Evolutionary conservation across 2,888 invertebrate genomes (phyloP), one percentile per base, ranked within the genome.

Genomic region (Ochropleura plecta): DNA sequence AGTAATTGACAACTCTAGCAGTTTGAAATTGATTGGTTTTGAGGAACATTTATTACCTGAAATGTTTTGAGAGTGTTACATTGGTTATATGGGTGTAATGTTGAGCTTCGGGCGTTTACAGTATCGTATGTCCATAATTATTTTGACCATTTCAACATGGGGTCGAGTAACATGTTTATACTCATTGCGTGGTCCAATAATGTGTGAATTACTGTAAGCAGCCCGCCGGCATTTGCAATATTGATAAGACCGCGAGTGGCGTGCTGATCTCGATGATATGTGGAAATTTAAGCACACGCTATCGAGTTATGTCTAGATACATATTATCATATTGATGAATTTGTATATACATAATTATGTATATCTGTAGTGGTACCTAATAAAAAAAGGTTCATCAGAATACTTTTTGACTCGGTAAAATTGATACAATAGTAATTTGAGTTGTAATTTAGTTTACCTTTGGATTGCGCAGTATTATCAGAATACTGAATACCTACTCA

Each of bases 141-240:
- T 83, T 85, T 82, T 63, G 83, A 81, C 59, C 73, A 82, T 74
- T 76, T 49, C 70, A 14, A 18, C 70, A 79, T 72, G 79, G 62
- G 78, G 63, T 76, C 75, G 53, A 64, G 66, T 75, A 62, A 77
- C 76, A 78, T 78, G 57, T 81, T 78, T 73, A 83, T 88, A 89
- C 90, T 90, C 88, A 91, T 89, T 86, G 85, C 81, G 74, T 82
- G 85, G 85, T 87, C 82, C 88, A 89, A 90, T 91, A 90, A 90
- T 84, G 86, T 86, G 86, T 88, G 90, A 89, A 89, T 88, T 88
- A 87, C 84, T 86, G 76, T 59, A 73, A 74, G 76, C 71, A 78
- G 69, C 76, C 87, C 84, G 75, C 66, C 66, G 87, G 86, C 82
- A 77, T 44, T 66, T 74, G 72, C 64, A 51, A 75, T 79, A 77